Evolutionary conservation across 2,797 vertebrate genomes (phyloP).

Genomic region (Rhincodon typus): DNA sequence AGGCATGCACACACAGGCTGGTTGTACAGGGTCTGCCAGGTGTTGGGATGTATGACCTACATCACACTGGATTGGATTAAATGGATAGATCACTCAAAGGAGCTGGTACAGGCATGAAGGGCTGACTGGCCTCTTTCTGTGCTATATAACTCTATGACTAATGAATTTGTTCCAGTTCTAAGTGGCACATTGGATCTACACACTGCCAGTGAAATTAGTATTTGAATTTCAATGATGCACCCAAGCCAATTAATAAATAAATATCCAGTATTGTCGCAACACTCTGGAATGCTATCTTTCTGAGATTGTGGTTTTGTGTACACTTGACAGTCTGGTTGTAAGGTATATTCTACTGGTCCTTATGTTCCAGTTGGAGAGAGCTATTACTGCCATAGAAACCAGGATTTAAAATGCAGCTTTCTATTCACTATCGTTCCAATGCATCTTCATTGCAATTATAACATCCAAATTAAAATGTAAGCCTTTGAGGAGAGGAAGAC

Average conservation of each 20-base stretch:
- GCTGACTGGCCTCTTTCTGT: constrained; percentile 1
- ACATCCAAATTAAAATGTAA: constrained; percentile 9
- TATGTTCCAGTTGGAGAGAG: not conserved
- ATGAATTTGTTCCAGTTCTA: not conserved
- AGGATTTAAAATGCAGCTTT: constrained; percentile 10
- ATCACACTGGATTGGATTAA: not conserved
- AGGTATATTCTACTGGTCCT: not conserved
- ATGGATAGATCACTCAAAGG: not conserved
- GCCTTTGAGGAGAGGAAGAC: constrained; percentile 12
- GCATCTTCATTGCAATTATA: constrained; percentile 32
- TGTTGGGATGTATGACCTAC: no score
- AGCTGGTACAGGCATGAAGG: not conserved
- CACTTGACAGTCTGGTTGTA: not conserved
- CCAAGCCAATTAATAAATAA: constrained; percentile 1
- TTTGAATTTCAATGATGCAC: not conserved
- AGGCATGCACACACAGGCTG: no score
- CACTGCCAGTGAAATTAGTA: not conserved
- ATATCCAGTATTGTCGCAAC: not conserved
- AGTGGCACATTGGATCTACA: not conserved
- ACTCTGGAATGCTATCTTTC: not conserved
- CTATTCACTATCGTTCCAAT: not conserved
- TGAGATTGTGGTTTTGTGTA: not conserved
- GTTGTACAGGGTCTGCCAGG: no score
- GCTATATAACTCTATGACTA: no score
- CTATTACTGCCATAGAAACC: constrained; percentile 31